Percentiles rank a stretch among this genome's conserved stretches.
phyloP scores from a whole-genome alignment of 2,888 invertebrate species.

The Ormyrus pomaceus region DNA sequence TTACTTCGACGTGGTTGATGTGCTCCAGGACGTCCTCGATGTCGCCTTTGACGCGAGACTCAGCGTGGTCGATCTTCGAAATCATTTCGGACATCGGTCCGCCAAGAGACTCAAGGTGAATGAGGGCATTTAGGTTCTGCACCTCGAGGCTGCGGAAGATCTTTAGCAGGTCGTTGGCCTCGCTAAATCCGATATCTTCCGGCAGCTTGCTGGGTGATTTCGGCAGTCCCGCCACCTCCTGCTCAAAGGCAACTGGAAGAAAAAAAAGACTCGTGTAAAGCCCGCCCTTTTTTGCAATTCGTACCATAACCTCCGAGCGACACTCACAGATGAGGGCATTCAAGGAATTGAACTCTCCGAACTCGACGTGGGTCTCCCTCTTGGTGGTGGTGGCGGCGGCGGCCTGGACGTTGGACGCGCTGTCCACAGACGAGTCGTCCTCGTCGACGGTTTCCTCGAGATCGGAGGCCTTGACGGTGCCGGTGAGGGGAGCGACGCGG shows the following conservation, averaged over 20 bases:
- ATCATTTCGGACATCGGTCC: constrained; percentile 77
- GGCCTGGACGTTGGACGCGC: constrained; percentile 35
- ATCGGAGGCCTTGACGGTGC: neutral
- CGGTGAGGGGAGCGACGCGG: constrained; percentile 78
- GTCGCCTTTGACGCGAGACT: constrained; percentile 73
- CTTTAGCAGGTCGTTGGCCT: constrained; percentile 78
- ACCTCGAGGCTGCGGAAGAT: constrained; percentile 80
- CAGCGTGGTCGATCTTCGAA: constrained; percentile 76
- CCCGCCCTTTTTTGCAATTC: neutral
- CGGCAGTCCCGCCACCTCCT: constrained; percentile 71
- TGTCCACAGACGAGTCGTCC: neutral
- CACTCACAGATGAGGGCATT: constrained; percentile 64
- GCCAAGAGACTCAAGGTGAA: constrained; percentile 79
- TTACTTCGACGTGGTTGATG: constrained; percentile 75
- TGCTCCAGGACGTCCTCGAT: constrained; percentile 73
- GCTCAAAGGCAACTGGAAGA: constrained; percentile 75
- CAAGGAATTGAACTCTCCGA: constrained; percentile 58
- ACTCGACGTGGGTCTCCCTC: constrained; percentile 27
- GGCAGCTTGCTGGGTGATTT: constrained; percentile 73
- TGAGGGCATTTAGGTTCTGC: constrained; percentile 81
- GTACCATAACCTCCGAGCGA: neutral
- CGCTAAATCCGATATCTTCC: constrained; percentile 77
- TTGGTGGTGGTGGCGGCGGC: neutral
- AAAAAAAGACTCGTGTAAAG: neutral
- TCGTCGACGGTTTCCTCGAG: neutral